Percentiles rank a stretch among this genome's conserved stretches.
phyloP scores from a whole-genome alignment of 2,113 vertebrate genomes.

The Ochotona princeps region DNA sequence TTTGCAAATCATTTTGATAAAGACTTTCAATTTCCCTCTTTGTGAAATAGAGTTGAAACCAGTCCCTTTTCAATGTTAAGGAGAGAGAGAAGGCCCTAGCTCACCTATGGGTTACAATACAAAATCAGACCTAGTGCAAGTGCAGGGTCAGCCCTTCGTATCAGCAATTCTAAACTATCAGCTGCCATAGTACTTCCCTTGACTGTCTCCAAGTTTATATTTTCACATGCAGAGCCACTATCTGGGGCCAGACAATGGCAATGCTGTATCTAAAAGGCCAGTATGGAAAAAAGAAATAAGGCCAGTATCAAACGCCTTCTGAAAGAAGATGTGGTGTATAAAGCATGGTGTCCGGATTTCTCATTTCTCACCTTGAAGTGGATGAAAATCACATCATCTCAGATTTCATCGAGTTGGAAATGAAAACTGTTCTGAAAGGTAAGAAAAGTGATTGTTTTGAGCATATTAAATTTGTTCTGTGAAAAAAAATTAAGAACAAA shows the following conservation, averaged over 20 bases:
- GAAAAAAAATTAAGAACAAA: slow-evolving; percentile 26
- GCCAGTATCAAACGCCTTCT: neutral
- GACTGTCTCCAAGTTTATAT: slow-evolving; percentile 44
- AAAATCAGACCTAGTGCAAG: neutral
- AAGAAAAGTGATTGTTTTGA: neutral
- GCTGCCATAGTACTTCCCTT: neutral
- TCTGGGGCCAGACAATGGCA: neutral
- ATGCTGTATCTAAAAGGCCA: neutral
- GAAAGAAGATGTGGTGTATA: neutral
- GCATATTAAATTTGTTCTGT: neutral
- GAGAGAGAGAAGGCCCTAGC: neutral
- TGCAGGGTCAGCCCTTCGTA: neutral
- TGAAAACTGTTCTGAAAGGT: neutral
- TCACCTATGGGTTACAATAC: slow-evolving; percentile 25
- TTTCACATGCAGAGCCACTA: slow-evolving; percentile 2
- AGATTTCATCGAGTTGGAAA: neutral
- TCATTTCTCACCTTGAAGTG: neutral
- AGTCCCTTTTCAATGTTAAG: neutral
- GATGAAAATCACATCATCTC: neutral
- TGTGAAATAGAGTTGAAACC: slow-evolving; percentile 29
- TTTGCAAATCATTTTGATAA: neutral
- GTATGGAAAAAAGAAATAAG: neutral
- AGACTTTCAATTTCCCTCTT: slow-evolving; percentile 21
- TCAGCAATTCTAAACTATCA: neutral
- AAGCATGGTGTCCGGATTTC: neutral